These are phyloP conservation scores for Elegia similella DNA, from an alignment of 2,888 invertebrate species.

Conservation along the genomic window DNA sequence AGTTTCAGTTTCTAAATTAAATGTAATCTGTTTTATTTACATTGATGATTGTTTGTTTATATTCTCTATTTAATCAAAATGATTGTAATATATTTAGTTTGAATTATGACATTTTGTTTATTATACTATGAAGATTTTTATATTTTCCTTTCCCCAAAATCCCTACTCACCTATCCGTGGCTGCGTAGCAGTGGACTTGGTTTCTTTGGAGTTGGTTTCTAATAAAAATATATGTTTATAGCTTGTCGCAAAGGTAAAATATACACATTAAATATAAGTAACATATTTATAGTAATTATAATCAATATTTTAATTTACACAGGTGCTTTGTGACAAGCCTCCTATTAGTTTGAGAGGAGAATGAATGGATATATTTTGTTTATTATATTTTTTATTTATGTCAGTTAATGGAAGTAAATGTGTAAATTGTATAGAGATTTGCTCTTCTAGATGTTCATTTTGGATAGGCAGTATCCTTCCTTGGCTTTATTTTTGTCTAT, in stretches of 20 bases:
- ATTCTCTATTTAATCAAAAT: background rate
- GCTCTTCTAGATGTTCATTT: constrained; percentile 73
- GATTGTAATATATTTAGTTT: background rate
- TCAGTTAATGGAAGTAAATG: constrained; percentile 52
- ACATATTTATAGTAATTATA: constrained; percentile 38
- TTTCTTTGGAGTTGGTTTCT: constrained; percentile 70
- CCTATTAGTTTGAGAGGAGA: constrained; percentile 52
- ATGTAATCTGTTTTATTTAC: background rate
- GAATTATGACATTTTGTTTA: background rate
- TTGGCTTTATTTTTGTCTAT: constrained; percentile 34
- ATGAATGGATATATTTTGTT: constrained; percentile 50
- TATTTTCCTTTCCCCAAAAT: constrained; percentile 25
- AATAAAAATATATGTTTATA: constrained; percentile 51
- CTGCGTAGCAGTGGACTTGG: constrained; percentile 80
- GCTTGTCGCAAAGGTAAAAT: constrained; percentile 78
- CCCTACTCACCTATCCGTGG: constrained; percentile 45
- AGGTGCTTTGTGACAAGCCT: constrained; percentile 73
- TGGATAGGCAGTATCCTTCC: constrained; percentile 75
- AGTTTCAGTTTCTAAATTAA: background rate
- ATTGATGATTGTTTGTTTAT: background rate
- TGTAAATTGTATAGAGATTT: constrained; percentile 75
- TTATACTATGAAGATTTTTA: constrained; percentile 18
- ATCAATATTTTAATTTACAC: constrained; percentile 40
- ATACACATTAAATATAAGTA: constrained; percentile 44
- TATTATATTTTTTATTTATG: constrained; percentile 42